Percentiles rank a stretch among this genome's conserved stretches.
Conservation (phyloP, 2,113 vertebrate species). For the Laticauda colubrina region DNA sequence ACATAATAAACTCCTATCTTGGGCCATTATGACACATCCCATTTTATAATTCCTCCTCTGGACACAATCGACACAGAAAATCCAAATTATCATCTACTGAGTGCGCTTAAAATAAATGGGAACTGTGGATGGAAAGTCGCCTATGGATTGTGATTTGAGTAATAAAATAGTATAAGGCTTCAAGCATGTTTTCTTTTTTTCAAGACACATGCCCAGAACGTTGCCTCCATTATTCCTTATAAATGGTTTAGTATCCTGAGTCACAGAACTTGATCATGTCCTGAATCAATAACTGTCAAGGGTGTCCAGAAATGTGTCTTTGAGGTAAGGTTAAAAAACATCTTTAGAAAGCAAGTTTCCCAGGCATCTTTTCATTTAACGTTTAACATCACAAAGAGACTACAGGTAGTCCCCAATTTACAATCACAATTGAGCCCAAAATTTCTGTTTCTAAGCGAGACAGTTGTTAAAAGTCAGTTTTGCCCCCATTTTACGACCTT, state of each 20-base stretch:
- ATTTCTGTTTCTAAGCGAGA: no score
- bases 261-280: neutral
- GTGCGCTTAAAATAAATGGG: neutral
- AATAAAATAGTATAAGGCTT: neutral
- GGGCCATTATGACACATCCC: neutral
- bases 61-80: neutral
- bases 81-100: neutral
- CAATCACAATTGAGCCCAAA: no score
- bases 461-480: no score
- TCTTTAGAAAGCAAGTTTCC: neutral
- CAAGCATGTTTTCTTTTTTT: neutral
- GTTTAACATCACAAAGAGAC: neutral
- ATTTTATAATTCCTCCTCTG: neutral
- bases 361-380: neutral
- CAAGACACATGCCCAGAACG: neutral
- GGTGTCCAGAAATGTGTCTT: neutral
- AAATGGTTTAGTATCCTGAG: neutral
- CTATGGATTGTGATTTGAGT: neutral
- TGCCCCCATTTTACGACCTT: no score
- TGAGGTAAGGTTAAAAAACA: neutral
- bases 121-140: neutral
- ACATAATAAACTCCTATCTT: neutral
- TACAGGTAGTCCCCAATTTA: neutral
- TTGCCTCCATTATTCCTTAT: neutral
- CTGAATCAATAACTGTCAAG: neutral